phyloP scores from a whole-genome alignment of 1,140 invertebrate species.

The Drosophila quadrilineata region DNA sequence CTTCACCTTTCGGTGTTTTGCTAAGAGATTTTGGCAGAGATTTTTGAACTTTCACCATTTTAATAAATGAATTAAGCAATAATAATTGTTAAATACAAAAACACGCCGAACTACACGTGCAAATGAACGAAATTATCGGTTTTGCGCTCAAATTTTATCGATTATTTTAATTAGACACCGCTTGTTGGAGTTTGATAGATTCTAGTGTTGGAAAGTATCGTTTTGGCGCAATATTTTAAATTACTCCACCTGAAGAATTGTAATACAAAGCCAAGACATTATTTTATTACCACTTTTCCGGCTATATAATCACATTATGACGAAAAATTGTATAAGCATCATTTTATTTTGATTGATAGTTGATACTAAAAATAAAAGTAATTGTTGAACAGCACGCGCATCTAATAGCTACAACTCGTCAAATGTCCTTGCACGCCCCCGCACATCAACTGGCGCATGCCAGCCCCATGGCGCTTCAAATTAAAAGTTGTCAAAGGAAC shows the following conservation, averaged over 20 bases:
- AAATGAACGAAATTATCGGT: conserved; percentile 12
- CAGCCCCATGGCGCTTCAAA: conserved; percentile 55
- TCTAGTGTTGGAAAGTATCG: not conserved
- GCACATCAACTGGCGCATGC: conserved; percentile 33
- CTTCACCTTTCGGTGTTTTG: conserved; percentile 41
- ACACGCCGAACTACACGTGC: conserved; percentile 45
- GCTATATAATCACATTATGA: no score
- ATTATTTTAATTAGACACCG: not conserved
- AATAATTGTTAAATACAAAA: conserved; percentile 40
- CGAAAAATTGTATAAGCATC: conserved; percentile 36
- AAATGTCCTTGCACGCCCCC: conserved; percentile 52
- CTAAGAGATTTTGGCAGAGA: conserved; percentile 58
- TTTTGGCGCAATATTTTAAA: not conserved
- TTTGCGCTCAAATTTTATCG: not conserved
- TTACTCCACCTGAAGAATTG: not conserved
- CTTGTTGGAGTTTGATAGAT: not conserved
- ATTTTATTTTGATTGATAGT: conserved; percentile 49
- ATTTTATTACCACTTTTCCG: no score
- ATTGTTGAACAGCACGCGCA: conserved; percentile 45
- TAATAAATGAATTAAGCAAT: conserved; percentile 2
- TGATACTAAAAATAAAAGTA: conserved; percentile 57
- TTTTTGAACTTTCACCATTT: conserved; percentile 70
- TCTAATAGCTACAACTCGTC: conserved; percentile 36
- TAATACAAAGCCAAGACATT: no score
- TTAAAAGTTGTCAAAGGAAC: conserved; percentile 17